Evolutionary conservation across 2,113 vertebrate species (phyloP).

Genomic region (Cathartes aura): DNA sequence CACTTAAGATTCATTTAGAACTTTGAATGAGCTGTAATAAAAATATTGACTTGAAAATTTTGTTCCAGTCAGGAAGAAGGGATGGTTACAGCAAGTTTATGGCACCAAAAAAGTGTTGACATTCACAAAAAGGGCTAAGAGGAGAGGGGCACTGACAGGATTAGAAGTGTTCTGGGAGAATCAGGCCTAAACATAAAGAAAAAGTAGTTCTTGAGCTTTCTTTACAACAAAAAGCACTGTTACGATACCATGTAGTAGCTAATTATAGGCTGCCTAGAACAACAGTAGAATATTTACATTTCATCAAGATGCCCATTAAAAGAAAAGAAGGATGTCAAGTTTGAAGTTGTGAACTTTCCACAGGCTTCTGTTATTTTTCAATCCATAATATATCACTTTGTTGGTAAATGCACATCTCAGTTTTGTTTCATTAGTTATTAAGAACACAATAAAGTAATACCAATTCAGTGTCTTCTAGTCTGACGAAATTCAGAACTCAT

Average conservation of each 20-base stretch:
- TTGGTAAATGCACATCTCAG: background rate
- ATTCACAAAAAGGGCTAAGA: background rate
- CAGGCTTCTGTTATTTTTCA: background rate
- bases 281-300: background rate
- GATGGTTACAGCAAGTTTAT: background rate
- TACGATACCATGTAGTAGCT: background rate
- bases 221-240: background rate
- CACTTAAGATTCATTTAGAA: background rate
- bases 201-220: background rate
- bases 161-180: background rate
- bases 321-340: background rate
- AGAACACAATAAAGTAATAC: background rate
- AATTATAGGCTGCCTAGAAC: background rate
- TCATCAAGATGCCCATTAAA: background rate
- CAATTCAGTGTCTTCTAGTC: background rate
- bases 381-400: background rate
- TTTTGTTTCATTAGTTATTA: background rate
- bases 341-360: background rate
- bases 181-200: background rate
- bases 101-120: background rate
- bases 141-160: background rate
- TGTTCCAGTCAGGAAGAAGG: background rate
- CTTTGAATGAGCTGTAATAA: background rate
- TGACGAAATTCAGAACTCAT: background rate
- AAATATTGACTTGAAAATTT: background rate